Base-by-base conservation (phyloP, 1,140 invertebrate genomes). In the Brachionus asplanchnoidis region DNA sequence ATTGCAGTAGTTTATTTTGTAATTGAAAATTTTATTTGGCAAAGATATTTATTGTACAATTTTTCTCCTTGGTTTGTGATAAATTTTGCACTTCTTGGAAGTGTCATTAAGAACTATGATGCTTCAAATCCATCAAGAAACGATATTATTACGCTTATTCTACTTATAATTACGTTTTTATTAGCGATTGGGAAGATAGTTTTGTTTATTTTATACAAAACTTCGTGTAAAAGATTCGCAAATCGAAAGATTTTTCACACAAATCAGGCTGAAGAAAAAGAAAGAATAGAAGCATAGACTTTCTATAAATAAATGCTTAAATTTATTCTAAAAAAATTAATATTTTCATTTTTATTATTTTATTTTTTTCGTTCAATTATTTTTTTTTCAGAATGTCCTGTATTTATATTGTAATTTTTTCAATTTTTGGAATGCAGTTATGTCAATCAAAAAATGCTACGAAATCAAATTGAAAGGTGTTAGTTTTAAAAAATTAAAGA, bases 41-140 rank as follows among this genome's bases (percentile, higher is more conserved):
- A 88, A 80, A 66, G 85, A 12, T 88, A 86, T 65, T 85, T 86
- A 2, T 85, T 88, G 6, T 89, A 88, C 85, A 87, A 86, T 0
- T 84, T 88, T 23, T 87, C 87, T 0, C 88, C 88, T 0, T 88
- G 88, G 77, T 42, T 87, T 23, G 88, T 88, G 1, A 40, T 88
- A 0, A 85, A 88, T 79, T 77, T 88, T 11, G 88, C 87, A 12
- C 83, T 88, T 0, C 68, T 78, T 32, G 88, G 88, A 44, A 87
- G 85, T 85, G 84, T 82, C 23, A 44, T 68, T 6, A 82, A 82
- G 28, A 82, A 82, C 26, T 82, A 26, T 20, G 17, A 82, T 23
- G 36, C 36, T 36, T 68, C 79, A 1, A 23, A 3, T 20, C 79
- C 79, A 68, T 36, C 50, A 42, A 60, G 79, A 82, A 82, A 82